A percentile compares a stretch with the other conserved stretches of the same genome.
These are phyloP conservation scores for Sebastes baramenuke DNA, from an alignment of 2,797 vertebrate species.

Conservation along the genomic window DNA sequence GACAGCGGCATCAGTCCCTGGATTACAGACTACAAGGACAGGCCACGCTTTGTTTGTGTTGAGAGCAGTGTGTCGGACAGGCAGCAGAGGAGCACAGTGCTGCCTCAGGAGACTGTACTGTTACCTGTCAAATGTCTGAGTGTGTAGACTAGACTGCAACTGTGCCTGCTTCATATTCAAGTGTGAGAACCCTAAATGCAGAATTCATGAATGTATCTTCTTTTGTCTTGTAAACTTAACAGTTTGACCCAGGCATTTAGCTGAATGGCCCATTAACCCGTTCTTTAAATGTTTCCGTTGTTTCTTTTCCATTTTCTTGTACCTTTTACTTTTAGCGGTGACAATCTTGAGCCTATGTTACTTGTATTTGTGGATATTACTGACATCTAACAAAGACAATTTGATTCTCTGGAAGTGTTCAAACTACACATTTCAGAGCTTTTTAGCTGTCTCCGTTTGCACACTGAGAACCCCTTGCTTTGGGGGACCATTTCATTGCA, in stretches of 20 bases:
- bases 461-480: background rate
- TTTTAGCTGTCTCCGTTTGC: background rate
- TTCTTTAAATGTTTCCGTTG: background rate
- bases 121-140: constrained; percentile 35
- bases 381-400: background rate
- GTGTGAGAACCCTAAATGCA: background rate
- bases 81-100: constrained; percentile 28
- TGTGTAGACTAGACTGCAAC: constrained; percentile 3
- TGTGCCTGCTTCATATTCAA: constrained; percentile 2
- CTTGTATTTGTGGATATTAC: background rate
- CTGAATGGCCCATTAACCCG: background rate
- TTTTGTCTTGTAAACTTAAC: background rate
- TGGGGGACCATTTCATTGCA: constrained; percentile 17
- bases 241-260: background rate
- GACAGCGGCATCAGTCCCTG: constrained; percentile 39
- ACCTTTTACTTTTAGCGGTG: background rate
- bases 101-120: constrained; percentile 36
- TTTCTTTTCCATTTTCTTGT: background rate
- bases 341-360: background rate
- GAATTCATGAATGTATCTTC: constrained; percentile 13
- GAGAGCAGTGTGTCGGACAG: constrained; percentile 46
- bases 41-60: constrained; percentile 48
- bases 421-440: constrained; percentile 17
- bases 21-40: constrained; percentile 61
- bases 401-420: background rate